Evolutionary conservation across 92 coral and sea anemone genomes (phyloP), one percentile per base, ranked within the genome.

Genomic region (Pocillopora grandis): DNA sequence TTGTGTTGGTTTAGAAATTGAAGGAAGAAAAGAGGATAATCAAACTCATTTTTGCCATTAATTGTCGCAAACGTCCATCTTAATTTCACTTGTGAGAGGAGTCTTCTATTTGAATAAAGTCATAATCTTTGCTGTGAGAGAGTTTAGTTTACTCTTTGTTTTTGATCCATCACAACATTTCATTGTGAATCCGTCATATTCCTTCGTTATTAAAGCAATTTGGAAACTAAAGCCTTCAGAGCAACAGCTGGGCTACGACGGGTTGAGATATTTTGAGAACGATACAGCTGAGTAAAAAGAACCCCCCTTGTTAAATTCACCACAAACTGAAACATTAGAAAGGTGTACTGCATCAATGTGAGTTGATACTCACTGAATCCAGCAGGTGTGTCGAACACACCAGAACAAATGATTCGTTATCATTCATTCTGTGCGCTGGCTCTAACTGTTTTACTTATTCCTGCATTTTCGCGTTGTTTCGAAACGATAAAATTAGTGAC

Each of bases 361-460:
- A 66, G 73, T 21, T 17, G 60, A 59, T 8, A 19, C 7, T 35
- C 58, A 33, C 36, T 71, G 85, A 58, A 18, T 70, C 8, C 59
- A 59, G 85, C 85, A 81, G 85, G 85, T 81, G 85, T 71, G 57
- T 71, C 4, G 10, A n/a, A 35, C 42, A 37, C 70, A 68, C 42
- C 58, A n/a, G 14, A 58, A 11, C 52, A 80, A 12, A 2, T 31
- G 62, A 42, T 42, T 42, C 56, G 35, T 58, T 80, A 65, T 80
- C 68, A 36, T 14, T 52, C 31, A 17, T 19, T 69, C 7, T 57
- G 35, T n/a, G 65, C 75, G 52, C 27, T 79, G 35, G 65, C 10
- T 31, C 61, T 23, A 64, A 52, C 49, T 48, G 62, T 48, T 74
- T 52, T 71, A 12, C 1, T 80, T 80, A 56, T 80, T 23, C 16